These are phyloP conservation scores for Drosophila novamexicana DNA, from an alignment of 1,140 invertebrate species.

Conservation along the genomic window DNA sequence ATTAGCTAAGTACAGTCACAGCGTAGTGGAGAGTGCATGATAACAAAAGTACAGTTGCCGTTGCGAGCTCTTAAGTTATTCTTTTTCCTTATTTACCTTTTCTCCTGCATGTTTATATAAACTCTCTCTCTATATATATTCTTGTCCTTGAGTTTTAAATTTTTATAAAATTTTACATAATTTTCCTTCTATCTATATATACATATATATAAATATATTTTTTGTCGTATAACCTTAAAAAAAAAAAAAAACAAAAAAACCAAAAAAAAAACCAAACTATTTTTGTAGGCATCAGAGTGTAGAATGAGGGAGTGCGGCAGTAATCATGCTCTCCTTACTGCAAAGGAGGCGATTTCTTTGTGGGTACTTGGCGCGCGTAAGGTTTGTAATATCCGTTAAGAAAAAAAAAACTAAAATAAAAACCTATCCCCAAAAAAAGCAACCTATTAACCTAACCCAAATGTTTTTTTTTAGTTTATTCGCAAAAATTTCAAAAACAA, in stretches of 20 bases:
- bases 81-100: conserved; percentile 26
- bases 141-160: conserved; percentile 31
- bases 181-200: conserved; percentile 27
- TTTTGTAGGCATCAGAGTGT: conserved; percentile 84
- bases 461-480: conserved; percentile 44
- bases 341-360: conserved; percentile 95
- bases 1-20: conserved; percentile 61
- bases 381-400: conserved; percentile 87
- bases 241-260: conserved; percentile 14
- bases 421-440: conserved; percentile 6
- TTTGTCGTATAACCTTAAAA: conserved; percentile 60
- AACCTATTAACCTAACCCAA: conserved; percentile 15
- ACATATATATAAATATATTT: conserved; percentile 41
- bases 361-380: conserved; percentile 95
- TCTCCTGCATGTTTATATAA: conserved; percentile 17
- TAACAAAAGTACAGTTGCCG: conserved; percentile 50
- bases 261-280: conserved; percentile 58
- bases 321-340: conserved; percentile 91
- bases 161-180: conserved; percentile 18
- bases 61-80: conserved; percentile 22
- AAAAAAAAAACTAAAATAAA: conserved; percentile 32
- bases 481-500: conserved; percentile 36
- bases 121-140: conserved; percentile 25
- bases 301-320: conserved; percentile 84
- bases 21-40: conserved; percentile 58